Conservation (phyloP, 2,888 invertebrate genomes). For the Erebia aethiops region DNA sequence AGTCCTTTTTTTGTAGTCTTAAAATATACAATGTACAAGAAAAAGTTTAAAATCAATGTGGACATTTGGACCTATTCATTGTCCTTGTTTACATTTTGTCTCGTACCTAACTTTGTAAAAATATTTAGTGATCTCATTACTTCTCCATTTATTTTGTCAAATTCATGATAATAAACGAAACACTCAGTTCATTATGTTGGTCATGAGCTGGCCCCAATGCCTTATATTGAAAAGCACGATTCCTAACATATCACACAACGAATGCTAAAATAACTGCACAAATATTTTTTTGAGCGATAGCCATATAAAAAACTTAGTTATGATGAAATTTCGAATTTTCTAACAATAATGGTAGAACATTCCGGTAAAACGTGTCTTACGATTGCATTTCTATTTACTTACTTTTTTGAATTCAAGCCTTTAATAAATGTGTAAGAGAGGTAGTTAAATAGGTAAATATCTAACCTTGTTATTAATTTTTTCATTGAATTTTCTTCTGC, state of each 20-base stretch:
- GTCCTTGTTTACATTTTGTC: constrained; percentile 77
- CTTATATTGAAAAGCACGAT: constrained; percentile 12
- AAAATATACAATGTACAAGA: not conserved
- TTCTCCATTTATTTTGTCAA: constrained; percentile 64
- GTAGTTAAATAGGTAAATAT: not conserved
- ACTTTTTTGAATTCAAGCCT: not conserved
- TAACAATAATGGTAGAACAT: constrained; percentile 25
- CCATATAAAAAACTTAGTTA: not conserved
- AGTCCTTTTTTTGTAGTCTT: not conserved
- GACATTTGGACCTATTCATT: not conserved
- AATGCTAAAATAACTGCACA: constrained; percentile 5
- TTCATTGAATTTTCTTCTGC: not conserved
- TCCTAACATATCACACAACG: constrained; percentile 26
- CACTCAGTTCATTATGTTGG: constrained; percentile 1
- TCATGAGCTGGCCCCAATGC: not conserved
- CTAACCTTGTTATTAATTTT: not conserved
- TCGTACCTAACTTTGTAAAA: constrained; percentile 43
- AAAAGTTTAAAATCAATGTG: not conserved
- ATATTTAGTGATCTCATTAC: constrained; percentile 75
- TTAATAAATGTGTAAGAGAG: not conserved
- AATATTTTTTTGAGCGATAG: not conserved
- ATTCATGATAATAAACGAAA: constrained; percentile 45
- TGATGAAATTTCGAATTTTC: not conserved
- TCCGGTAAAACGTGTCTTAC: constrained; percentile 24
- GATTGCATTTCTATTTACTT: constrained; percentile 32